Conservation (phyloP, 2,888 invertebrate species). For the Dryobota labecula region DNA sequence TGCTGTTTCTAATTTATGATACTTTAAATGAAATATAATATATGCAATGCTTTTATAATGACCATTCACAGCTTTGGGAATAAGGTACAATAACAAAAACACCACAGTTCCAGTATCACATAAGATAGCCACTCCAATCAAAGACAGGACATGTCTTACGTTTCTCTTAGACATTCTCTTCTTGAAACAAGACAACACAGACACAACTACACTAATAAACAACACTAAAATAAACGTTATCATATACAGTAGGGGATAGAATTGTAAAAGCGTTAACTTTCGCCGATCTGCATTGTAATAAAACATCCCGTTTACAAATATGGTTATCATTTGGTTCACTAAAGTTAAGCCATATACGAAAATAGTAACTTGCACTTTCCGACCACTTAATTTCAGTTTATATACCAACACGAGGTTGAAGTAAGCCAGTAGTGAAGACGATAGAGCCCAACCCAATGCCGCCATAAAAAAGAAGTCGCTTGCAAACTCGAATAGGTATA, state of each 20-base stretch:
- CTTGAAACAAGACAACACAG: slow-evolving; percentile 53
- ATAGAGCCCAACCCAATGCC: slow-evolving; percentile 23
- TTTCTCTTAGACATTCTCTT: slow-evolving; percentile 43
- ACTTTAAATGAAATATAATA: slow-evolving; percentile 38
- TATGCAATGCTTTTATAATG: slow-evolving; percentile 21
- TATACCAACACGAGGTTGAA: slow-evolving; percentile 44
- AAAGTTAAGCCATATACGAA: slow-evolving; percentile 20
- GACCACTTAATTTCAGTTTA: slow-evolving; percentile 19
- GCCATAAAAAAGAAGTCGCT: slow-evolving; percentile 29
- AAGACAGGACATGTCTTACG: slow-evolving; percentile 32
- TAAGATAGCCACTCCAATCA: slow-evolving; percentile 53
- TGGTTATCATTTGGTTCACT: slow-evolving; percentile 27
- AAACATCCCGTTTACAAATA: slow-evolving; percentile 28
- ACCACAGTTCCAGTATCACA: slow-evolving; percentile 46
- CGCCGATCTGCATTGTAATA: not conserved
- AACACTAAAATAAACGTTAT: slow-evolving; percentile 37
- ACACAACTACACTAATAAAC: slow-evolving; percentile 26
- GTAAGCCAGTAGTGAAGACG: slow-evolving; percentile 47
- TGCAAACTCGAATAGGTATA: slow-evolving; percentile 15
- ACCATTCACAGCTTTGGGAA: slow-evolving; percentile 18
- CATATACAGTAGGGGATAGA: slow-evolving; percentile 23
- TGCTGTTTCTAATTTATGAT: slow-evolving; percentile 31
- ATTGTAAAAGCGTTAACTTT: slow-evolving; percentile 16
- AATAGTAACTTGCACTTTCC: slow-evolving; percentile 29
- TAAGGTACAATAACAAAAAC: slow-evolving; percentile 16